Base-by-base conservation (phyloP, 2,888 invertebrate genomes). In the Polydrusus tereticollis region DNA sequence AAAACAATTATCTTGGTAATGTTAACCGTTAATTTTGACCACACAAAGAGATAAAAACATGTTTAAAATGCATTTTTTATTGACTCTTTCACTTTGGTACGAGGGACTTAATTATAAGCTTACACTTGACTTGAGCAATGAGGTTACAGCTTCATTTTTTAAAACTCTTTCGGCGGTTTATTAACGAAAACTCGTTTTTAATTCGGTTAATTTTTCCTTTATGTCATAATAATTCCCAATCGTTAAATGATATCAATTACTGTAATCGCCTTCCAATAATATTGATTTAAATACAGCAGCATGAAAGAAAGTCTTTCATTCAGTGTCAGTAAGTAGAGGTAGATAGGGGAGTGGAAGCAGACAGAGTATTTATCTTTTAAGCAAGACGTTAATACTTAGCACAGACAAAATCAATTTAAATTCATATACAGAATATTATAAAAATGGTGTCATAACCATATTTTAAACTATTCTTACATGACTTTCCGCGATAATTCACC, bases 131-230 rank as follows among this genome's bases (percentile, higher is more conserved):
- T 33, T 16, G 8, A 16, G 16, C 14, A 55, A 10, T 33, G 29
- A 29, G 29, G 52, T 55, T 55, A 29, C 52, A 10, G 18, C 52
- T 55, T 55, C 18, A 55, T 26, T 16, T 55, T 55, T 55, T 23
- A 23, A n/a, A 50, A 14, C 12, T 14, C 7, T 7, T 3, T 14
- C 14, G 52, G 29, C 52, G 18, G 16, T 18, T 18, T 7, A 16
- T 33, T 10, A 29, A 55, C 8, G 2, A 10, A n/a, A 16, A 29
- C 29, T 26, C 3, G 50, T 55, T 55, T 47, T 55, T 29, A 21
- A 16, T 5, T 10, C 3, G 18, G 16, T 2, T 29, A 10, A 26
- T 29, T 55, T 55, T 55, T 55, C 29, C 4, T 55, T 55, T 26
- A 26, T 29, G 29, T 55, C 18, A 16, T 14, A 16, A 14, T 52